A percentile compares a stretch with the other conserved stretches of the same genome.
Evolutionary conservation across 2,888 invertebrate species (phyloP).

Genomic region (Rambutsinella grinnellia): DNA sequence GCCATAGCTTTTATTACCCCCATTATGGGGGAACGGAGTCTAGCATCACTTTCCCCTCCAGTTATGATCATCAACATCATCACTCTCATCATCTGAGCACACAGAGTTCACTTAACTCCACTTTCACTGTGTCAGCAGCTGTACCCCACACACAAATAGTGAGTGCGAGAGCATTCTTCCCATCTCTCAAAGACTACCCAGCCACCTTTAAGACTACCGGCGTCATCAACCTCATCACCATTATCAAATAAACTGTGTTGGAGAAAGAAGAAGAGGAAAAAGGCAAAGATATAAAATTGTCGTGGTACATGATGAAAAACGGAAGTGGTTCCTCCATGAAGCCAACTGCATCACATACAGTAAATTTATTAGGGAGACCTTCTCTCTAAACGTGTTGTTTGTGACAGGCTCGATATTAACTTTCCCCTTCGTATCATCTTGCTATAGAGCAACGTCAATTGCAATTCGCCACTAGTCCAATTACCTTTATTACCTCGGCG

Average conservation of each 20-base stretch:
- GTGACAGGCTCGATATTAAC: background rate
- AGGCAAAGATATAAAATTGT: background rate
- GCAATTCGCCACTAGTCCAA: constrained; percentile 22
- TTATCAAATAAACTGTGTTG: constrained; percentile 5
- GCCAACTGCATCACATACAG: constrained; percentile 11
- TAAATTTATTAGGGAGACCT: background rate
- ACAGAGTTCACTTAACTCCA: constrained; percentile 40
- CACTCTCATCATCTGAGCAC: constrained; percentile 37
- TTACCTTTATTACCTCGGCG: constrained; percentile 35
- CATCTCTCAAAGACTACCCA: background rate
- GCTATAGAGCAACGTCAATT: too few relatives aligned
- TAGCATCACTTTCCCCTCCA: background rate
- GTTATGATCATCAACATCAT: constrained; percentile 21
- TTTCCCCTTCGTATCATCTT: constrained; percentile 19
- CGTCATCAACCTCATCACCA: constrained; percentile 7
- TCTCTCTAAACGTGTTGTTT: constrained; percentile 6
- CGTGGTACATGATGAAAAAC: background rate
- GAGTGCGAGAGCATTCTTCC: background rate
- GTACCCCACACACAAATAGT: constrained; percentile 10
- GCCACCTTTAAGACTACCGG: background rate
- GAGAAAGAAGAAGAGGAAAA: background rate
- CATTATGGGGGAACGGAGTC: constrained; percentile 16
- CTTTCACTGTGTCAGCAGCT: constrained; percentile 36
- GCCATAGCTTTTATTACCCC: constrained; percentile 27
- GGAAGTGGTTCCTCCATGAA: constrained; percentile 8